Evolutionary conservation across 2,113 vertebrate species (phyloP).

Genomic region (Lepus timidus): DNA sequence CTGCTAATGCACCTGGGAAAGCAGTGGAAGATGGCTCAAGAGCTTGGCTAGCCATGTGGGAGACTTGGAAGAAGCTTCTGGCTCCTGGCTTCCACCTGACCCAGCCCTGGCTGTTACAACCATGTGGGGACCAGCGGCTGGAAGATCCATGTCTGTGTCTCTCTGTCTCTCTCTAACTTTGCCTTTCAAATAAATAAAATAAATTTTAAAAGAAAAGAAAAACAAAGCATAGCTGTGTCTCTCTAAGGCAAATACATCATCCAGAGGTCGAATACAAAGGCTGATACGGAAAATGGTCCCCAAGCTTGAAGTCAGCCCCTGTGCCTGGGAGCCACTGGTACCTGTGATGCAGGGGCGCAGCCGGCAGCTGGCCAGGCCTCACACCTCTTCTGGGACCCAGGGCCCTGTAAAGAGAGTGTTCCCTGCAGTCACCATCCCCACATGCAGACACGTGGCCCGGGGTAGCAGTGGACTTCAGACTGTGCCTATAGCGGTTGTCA

Average conservation of each 20-base stretch:
- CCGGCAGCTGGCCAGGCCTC: background rate
- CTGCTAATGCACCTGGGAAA: too few species aligned
- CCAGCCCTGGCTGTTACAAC: too few species aligned
- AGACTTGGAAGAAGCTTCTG: too few species aligned
- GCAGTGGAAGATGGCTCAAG: too few species aligned
- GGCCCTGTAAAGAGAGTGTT: background rate
- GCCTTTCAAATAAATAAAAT: too few species aligned
- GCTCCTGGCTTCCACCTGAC: too few species aligned
- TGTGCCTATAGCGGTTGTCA: background rate
- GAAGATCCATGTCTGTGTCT: too few species aligned
- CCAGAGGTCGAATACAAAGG: background rate
- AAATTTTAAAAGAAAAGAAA: too few species aligned
- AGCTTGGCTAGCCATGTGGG: too few species aligned
- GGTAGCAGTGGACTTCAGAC: background rate
- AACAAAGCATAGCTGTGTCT: background rate
- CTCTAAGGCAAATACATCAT: background rate
- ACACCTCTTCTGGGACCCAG: background rate
- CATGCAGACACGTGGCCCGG: background rate
- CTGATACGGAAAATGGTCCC: background rate
- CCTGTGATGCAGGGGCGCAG: background rate
- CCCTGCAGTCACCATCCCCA: background rate
- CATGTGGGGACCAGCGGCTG: too few species aligned
- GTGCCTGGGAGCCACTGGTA: background rate
- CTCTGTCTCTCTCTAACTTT: too few species aligned
- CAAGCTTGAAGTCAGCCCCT: background rate